Base-by-base conservation (phyloP, 2,888 invertebrate species). In the Ctenicera cuprea region DNA sequence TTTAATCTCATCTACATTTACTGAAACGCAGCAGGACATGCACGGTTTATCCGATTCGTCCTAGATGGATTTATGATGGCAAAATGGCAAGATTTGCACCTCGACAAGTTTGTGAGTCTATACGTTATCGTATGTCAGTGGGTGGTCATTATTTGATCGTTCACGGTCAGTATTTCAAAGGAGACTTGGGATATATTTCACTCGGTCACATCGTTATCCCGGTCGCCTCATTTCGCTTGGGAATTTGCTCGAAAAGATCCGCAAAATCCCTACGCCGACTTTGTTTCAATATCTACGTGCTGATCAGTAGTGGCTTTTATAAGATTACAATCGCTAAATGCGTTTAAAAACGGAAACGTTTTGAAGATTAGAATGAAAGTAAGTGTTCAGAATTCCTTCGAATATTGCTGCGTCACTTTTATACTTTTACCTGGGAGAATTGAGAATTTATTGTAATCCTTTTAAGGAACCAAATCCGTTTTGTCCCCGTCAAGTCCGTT, bases 401-500 rank as follows among this genome's bases (percentile, higher is more conserved):
- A 22, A 26, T 26, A n/a, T 43, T 45, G 5, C 37, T 26, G 11
- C 22, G n/a, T 59, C 50, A 22, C 50, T 50, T 50, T 50, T 50
- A 50, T 50, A 50, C 12, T 12, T 50, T 70, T 70, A 63, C 62
- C 62, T 62, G 70, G 18, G 48, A 63, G 63, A 63, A 78, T 75
- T 76, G 73, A 30, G 50, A 45, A 70, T 70, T 70, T 63, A 52
- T 70, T 50, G 52, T 79, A 79, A 79, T 79, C 79, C 79, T 78
- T 79, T 79, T 79, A 79, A 78, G 79, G 77, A 71, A 71, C 77
- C 74, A 77, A 78, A 78, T 79, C 77, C 77, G 77, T 78, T 78
- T 78, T 77, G 78, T 75, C 71, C 76, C 76, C 77, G 79, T 76
- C 77, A 73, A 73, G 76, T 77, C 71, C 50, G 70, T 65, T 71